Evolutionary conservation across 1,140 invertebrate species (phyloP).

Genomic region (Portunus trituberculatus): DNA sequence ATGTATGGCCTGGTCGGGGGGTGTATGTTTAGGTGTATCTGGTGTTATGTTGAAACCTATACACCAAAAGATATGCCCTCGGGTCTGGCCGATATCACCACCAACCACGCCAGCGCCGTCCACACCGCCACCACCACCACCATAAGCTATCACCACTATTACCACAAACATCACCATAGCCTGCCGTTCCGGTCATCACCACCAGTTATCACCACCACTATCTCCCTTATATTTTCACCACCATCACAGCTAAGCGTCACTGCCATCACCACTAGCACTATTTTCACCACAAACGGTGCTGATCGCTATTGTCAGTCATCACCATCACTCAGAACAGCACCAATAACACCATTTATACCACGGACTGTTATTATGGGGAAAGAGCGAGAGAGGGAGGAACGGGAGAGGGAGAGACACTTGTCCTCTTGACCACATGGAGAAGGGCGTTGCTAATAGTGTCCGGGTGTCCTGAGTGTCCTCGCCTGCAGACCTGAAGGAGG

Average conservation of each 20-base stretch:
- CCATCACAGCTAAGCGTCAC: background rate
- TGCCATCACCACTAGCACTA: background rate
- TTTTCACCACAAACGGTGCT: background rate
- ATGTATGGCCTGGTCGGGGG: slow-evolving; percentile 22
- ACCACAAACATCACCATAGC: background rate
- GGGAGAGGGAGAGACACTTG: background rate
- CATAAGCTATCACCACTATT: background rate
- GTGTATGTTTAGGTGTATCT: slow-evolving; percentile 72
- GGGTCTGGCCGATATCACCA: slow-evolving; percentile 23
- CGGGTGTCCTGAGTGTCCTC: background rate
- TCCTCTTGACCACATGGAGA: background rate
- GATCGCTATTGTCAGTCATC: background rate
- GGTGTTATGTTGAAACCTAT: slow-evolving; percentile 65
- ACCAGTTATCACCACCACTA: background rate
- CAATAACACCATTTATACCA: background rate
- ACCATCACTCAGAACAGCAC: background rate
- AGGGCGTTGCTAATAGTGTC: background rate
- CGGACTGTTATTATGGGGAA: background rate
- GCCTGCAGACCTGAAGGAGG: background rate
- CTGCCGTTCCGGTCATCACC: background rate
- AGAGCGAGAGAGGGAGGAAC: too few relatives aligned
- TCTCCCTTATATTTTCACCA: background rate
- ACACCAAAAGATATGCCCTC: slow-evolving; percentile 74
- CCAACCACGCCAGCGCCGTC: background rate
- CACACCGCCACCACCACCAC: background rate